Percentiles rank a stretch among this genome's conserved stretches.
Conservation (phyloP, 2,888 invertebrate genomes). For the Aphodius sticticus region DNA sequence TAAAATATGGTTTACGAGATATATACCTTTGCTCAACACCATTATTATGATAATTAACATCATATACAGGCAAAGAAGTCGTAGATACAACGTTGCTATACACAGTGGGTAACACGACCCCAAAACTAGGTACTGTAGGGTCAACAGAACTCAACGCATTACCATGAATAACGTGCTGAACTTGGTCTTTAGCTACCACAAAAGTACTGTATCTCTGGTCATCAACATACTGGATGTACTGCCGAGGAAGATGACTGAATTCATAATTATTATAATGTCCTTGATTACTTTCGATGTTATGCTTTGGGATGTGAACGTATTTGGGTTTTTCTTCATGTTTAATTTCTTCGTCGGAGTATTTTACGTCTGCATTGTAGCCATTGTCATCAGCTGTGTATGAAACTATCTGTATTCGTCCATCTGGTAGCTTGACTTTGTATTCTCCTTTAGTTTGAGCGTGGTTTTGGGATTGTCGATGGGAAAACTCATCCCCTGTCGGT, state of each 20-base stretch:
- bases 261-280: neutral
- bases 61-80: neutral
- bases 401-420: slow-evolving; percentile 68
- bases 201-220: neutral
- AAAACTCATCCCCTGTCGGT: slow-evolving; percentile 72
- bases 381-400: slow-evolving; percentile 70
- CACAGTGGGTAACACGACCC: neutral
- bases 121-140: neutral
- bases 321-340: neutral
- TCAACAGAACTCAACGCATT: neutral
- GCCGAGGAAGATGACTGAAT: neutral
- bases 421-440: slow-evolving; percentile 73
- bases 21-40: neutral
- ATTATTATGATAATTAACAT: neutral
- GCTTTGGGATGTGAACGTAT: neutral
- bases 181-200: neutral
- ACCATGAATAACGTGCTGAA: neutral
- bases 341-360: slow-evolving; percentile 59
- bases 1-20: slow-evolving; percentile 4
- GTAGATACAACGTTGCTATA: neutral
- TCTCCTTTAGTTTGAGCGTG: slow-evolving; percentile 72
- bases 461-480: slow-evolving; percentile 69
- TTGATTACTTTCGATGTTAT: neutral
- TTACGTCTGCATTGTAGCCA: slow-evolving; percentile 72
- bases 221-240: neutral